Base-by-base conservation (phyloP, 2,797 vertebrate species). In the Gila robusta region DNA sequence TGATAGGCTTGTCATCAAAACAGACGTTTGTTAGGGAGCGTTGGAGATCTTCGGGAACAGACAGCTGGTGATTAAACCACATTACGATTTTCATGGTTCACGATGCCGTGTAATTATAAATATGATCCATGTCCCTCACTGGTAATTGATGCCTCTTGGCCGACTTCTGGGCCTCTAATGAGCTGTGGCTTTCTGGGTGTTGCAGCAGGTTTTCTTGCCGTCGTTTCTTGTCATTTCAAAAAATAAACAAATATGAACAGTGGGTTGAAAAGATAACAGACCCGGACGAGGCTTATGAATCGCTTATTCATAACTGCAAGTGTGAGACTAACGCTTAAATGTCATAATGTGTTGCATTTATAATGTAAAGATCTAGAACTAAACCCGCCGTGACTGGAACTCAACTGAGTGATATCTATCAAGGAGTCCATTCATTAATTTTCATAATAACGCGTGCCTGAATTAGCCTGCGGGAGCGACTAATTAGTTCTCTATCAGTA, bases 401-500 rank as follows among this genome's bases (percentile, higher is more conserved):
- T 83, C 59, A 82, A 62, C 69, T 74, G 81, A 76, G 59, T 81
- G 81, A 86, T 88, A 85, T 76, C 67, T 73, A 82, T 87, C 81
- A 84, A 47, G 67, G 72, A 82, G 81, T 77, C 83, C 67, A 74
- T 88, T 88, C 78, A 84, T 73, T 87, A 70, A 84, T 86, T 82
- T 86, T 66, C 79, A 82, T 86, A 94, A 94, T 93, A 94, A 95
- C 93, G 90, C 93, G 91, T 93, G 92, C 93, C 91, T 93, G 93
- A 91, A 91, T 93, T 94, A 92, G 94, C 94, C 94, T 94, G 90
- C 91, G 92, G 93, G 94, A 94, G 91, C 89, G 91, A 92, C 93
- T 95, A 94, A 96, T 95, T 96, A 95, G 93, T 95, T 94, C 92
- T 93, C 92, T 93, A 94, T 93, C 93, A 93, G 94, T 76, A 64